Base-by-base conservation (phyloP, 1,140 invertebrate genomes). In the Drosophila elegans region DNA sequence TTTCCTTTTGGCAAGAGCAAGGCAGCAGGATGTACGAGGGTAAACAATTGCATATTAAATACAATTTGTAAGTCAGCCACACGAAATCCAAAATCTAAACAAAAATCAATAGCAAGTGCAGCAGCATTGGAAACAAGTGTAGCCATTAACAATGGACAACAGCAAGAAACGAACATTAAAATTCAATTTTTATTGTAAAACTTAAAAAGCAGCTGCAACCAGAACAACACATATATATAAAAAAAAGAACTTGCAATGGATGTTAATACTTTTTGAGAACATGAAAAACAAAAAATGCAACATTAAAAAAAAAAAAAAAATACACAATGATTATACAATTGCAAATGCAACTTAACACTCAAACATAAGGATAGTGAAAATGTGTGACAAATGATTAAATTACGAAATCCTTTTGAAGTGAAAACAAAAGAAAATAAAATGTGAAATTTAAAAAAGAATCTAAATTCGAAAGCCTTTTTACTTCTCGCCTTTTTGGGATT, bases 341-440 rank as follows among this genome's bases (percentile, higher is more conserved):
- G 84, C 84, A 80, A 89, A 78, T 57, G 80, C 75, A 85, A 86
- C 74, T 86, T 79, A 91, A 86, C 75, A 90, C 75, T 74, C 80
- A 84, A 84, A 84, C 68, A 68, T 88, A 88, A 88, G 79, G 76
- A 88, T 86, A 90, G 74, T 83, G 83, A 90, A 80, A 82, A 81
- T 82, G 82, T 90, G 81, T 86, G 82, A 90, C 44, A 90, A 88
- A 86, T 73, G 48, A 90, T 76, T 90, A 86, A 80, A 90, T 86
- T 86, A 89, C 80, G 61, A 89, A 76, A 89, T 89, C 84, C 85
- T 89, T 89, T 89, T 89, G 84, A 89, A 89, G 80, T 84, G 84
- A 89, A 89, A 59, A 89, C 86, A 89, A 89, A 89, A 76, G 73
- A 78, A 88, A 88, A 88, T 88, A 85, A 89, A 90, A 85, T 86